Conservation (phyloP, 2,797 vertebrate genomes). For the Malacoctenus gilli region DNA sequence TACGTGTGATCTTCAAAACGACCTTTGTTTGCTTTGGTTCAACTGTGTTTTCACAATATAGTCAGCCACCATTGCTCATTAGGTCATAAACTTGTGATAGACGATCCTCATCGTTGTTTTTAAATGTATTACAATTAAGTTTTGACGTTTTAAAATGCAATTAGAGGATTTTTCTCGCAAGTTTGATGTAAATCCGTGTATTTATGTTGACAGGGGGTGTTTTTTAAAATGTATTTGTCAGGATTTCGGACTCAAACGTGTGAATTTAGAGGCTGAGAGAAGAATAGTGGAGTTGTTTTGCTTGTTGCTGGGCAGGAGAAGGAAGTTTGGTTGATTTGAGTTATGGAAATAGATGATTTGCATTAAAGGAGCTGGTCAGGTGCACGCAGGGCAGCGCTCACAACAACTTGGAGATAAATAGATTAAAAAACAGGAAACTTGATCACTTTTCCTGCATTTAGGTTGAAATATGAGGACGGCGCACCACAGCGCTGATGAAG, state of each 20-base stretch:
- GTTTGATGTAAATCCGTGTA: too few relatives aligned
- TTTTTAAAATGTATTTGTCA: too few relatives aligned
- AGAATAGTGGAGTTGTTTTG: slow-evolving; percentile 6
- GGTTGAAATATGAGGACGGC: slow-evolving; percentile 7
- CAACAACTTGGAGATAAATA: slow-evolving; percentile 2
- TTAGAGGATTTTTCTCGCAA: too few relatives aligned
- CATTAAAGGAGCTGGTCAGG: slow-evolving; percentile 69
- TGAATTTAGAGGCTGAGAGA: not conserved
- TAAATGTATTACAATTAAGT: too few relatives aligned
- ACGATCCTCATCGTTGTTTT: too few relatives aligned
- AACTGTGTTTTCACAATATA: slow-evolving; percentile 67
- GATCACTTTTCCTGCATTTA: not conserved
- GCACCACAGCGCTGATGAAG: not conserved
- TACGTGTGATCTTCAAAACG: slow-evolving; percentile 55
- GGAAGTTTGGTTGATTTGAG: slow-evolving; percentile 80
- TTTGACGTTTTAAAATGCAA: too few relatives aligned
- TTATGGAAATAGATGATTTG: slow-evolving; percentile 82
- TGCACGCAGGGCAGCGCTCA: slow-evolving; percentile 20
- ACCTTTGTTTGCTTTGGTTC: slow-evolving; percentile 67
- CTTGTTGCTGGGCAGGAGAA: slow-evolving; percentile 4
- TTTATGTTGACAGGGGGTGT: too few relatives aligned
- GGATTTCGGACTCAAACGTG: not conserved
- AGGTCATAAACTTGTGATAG: not conserved
- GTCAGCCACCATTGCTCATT: slow-evolving; percentile 1
- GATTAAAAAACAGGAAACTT: slow-evolving; percentile 10